Evolutionary conservation across 2,113 vertebrate genomes (phyloP).

Genomic region (Ceyx cyanopectus): DNA sequence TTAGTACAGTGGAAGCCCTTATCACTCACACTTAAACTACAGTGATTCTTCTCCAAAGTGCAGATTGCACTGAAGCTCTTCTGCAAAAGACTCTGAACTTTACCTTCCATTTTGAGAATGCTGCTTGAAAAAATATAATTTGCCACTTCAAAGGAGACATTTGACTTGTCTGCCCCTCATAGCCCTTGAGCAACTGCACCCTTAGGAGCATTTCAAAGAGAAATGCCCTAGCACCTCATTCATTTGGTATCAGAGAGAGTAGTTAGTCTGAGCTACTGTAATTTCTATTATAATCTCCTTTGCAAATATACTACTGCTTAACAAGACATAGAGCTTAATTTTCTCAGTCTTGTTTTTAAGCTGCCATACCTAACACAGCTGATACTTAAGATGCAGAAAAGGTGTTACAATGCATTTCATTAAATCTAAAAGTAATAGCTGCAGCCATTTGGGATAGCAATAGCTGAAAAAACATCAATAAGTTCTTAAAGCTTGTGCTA

Average conservation of each 20-base stretch:
- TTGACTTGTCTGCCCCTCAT: neutral
- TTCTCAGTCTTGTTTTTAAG: neutral
- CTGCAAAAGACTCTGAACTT: constrained; percentile 5
- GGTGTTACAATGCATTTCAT: neutral
- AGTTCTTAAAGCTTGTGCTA: neutral
- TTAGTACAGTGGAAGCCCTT: neutral
- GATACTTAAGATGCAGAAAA: neutral
- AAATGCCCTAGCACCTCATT: neutral
- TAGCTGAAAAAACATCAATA: neutral
- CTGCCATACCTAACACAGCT: neutral
- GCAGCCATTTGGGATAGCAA: neutral
- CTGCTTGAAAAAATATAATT: neutral
- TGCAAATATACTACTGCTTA: neutral
- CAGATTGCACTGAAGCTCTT: neutral
- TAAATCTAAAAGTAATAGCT: neutral
- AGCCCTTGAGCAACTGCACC: constrained; percentile 9
- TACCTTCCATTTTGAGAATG: neutral
- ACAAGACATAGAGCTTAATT: neutral
- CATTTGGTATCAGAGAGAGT: neutral
- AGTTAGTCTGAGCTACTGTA: neutral
- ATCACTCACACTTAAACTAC: neutral
- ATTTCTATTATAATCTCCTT: neutral
- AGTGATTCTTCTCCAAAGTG: neutral
- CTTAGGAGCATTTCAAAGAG: constrained; percentile 35
- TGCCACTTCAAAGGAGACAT: constrained; percentile 32